Percentiles rank a stretch among this genome's conserved stretches.
Evolutionary conservation across 2,888 invertebrate species (phyloP).

Genomic region (Caenorhabditis sp.): DNA sequence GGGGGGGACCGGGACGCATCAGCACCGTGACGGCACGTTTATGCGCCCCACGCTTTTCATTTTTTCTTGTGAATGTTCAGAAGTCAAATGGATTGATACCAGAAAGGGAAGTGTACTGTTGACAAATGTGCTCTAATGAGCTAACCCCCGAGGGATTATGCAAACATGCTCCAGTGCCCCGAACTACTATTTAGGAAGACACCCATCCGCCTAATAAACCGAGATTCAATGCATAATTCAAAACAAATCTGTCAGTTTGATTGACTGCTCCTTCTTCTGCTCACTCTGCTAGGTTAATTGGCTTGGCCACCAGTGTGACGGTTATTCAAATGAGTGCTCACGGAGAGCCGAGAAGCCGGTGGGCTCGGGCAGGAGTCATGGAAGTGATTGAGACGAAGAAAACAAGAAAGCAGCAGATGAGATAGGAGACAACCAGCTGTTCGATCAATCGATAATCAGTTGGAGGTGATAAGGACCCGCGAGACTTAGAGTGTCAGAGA

Average conservation of each 20-base stretch:
- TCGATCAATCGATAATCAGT: constrained; percentile 35
- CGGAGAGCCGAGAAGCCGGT: neutral
- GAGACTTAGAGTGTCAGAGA: constrained; percentile 46
- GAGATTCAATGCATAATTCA: neutral
- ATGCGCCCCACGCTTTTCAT: no score
- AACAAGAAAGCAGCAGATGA: constrained; percentile 23
- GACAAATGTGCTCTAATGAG: constrained; percentile 28
- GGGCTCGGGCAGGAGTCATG: neutral
- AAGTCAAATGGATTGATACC: no score
- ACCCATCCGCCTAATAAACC: neutral
- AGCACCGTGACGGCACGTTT: neutral
- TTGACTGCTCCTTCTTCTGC: constrained; percentile 13
- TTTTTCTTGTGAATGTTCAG: no score
- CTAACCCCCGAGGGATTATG: constrained; percentile 21
- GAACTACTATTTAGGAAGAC: no score
- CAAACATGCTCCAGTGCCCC: constrained; percentile 12
- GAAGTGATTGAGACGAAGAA: constrained; percentile 10
- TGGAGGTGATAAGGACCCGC: constrained; percentile 19
- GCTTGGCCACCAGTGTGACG: constrained; percentile 5
- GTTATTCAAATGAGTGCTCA: constrained; percentile 34
- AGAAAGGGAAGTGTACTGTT: no score
- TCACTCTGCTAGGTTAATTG: constrained; percentile 24
- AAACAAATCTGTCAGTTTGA: constrained; percentile 40
- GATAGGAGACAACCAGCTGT: constrained; percentile 40
- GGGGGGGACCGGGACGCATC: constrained; percentile 17